Evolutionary conservation across 2,888 invertebrate species (phyloP).

Genomic region (Callinectes sapidus): DNA sequence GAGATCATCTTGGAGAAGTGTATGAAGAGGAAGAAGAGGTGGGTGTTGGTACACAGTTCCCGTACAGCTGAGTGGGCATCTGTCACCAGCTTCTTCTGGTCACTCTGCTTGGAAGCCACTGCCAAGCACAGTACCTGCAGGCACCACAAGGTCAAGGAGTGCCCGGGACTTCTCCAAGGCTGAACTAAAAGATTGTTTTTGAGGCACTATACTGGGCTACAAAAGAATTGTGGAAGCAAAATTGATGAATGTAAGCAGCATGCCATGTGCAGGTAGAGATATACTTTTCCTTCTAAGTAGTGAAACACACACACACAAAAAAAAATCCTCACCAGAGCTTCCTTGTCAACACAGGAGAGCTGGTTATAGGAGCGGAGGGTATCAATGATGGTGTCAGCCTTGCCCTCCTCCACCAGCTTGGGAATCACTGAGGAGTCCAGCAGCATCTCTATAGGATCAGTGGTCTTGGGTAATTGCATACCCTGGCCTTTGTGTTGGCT

Average conservation of each 20-base stretch:
- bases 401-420: slow-evolving; percentile 61
- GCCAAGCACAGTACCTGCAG: slow-evolving; percentile 66
- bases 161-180: neutral
- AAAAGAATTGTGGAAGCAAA: neutral
- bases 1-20: slow-evolving; percentile 66
- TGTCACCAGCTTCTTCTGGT: slow-evolving; percentile 64
- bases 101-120: slow-evolving; percentile 62
- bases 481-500: slow-evolving; percentile 29
- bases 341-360: slow-evolving; percentile 63
- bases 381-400: slow-evolving; percentile 59
- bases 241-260: neutral
- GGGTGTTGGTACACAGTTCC: slow-evolving; percentile 61
- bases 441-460: slow-evolving; percentile 45
- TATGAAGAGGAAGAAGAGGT: slow-evolving; percentile 68
- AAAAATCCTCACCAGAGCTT: slow-evolving; percentile 54
- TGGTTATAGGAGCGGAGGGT: slow-evolving; percentile 58
- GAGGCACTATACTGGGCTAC: neutral
- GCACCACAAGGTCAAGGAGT: neutral
- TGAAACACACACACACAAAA: neutral
- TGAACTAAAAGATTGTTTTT: neutral
- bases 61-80: slow-evolving; percentile 61
- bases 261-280: neutral
- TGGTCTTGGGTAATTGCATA: neutral
- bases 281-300: no score
- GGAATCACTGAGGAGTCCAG: slow-evolving; percentile 58